Base-by-base conservation (phyloP, 2,888 invertebrate genomes). In the Cremastinae sp. region DNA sequence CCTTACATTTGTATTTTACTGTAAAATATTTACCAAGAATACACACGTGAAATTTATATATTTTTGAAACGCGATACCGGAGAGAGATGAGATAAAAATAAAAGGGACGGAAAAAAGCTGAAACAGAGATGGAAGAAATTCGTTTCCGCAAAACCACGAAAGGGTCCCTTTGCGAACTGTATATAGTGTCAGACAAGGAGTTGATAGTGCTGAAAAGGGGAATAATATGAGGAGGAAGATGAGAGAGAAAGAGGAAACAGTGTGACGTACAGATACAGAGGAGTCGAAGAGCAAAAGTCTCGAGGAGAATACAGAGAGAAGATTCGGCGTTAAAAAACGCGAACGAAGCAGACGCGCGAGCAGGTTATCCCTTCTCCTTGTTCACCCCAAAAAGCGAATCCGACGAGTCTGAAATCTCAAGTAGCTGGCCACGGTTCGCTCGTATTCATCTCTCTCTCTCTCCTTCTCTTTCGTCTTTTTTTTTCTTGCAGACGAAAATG, bases 281-380 rank as follows among this genome's bases (percentile, higher is more conserved):
- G 58, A 47, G 12, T 41, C 12, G 43, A 20, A 59, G 22, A 53
- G 61, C 18, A 38, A 71, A 61, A 64, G 58, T 38, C 49, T n/a
- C 5, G 76, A 78, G 79, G 70, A 54, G 66, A 71, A 56, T 53
- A 20, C 36, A 54, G 65, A 34, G 68, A 79, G 75, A 82, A 81
- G 83, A 84, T 82, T 82, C 77, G 78, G 84, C 81, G 85, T 87
- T 87, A 85, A 88, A 87, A 89, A 88, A 87, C 86, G 87, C 87
- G 84, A 78, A 88, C 87, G 86, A 85, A 82, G 87, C 88, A 87
- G 82, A 86, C 86, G 84, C 86, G 87, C 28, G 28, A 28, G 28
- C 28, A 85, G 85, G 85, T 80, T 84, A 83, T 38, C 53, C 34
- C 69, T 22, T 14, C 51, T 56, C 43, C 82, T 71, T 59, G 78